Evolutionary conservation across 2,888 invertebrate genomes (phyloP).

Genomic region (Electrophaes corylata): DNA sequence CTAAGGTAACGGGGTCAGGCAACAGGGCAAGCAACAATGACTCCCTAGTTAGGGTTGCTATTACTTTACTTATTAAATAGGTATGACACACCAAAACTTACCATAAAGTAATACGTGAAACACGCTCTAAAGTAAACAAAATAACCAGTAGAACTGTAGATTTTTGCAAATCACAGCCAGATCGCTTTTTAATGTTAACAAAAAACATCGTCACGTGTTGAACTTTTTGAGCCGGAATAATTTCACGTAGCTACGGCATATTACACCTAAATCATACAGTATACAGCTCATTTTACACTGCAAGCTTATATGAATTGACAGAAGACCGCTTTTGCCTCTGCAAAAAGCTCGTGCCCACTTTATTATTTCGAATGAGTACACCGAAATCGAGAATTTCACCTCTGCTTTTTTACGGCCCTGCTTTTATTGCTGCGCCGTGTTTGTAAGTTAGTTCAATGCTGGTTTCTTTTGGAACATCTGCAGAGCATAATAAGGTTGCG

Average conservation of each 20-base stretch:
- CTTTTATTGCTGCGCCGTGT: conserved; percentile 24
- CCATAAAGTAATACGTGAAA: too few species aligned
- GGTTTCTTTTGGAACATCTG: conserved; percentile 19
- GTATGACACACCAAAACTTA: too few species aligned
- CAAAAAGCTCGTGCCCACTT: conserved; percentile 26
- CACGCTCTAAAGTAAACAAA: too few species aligned
- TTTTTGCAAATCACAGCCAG: too few species aligned
- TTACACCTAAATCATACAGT: background rate
- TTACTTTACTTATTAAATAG: too few species aligned
- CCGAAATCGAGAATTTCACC: conserved; percentile 32
- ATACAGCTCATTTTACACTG: conserved; percentile 10
- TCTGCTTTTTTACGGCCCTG: conserved; percentile 22
- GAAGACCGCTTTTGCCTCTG: conserved; percentile 4
- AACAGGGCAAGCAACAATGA: too few species aligned
- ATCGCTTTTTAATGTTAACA: background rate
- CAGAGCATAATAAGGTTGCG: conserved; percentile 1
- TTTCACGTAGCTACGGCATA: background rate
- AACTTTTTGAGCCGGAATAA: background rate
- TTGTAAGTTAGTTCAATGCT: conserved; percentile 15
- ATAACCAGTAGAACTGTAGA: too few species aligned
- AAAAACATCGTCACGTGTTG: background rate
- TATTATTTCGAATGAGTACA: conserved; percentile 33
- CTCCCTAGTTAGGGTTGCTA: too few species aligned
- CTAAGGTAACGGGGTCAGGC: too few species aligned
- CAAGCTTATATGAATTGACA: conserved; percentile 6